Conservation (phyloP, 2,888 invertebrate genomes). For the Ochropleura plecta region DNA sequence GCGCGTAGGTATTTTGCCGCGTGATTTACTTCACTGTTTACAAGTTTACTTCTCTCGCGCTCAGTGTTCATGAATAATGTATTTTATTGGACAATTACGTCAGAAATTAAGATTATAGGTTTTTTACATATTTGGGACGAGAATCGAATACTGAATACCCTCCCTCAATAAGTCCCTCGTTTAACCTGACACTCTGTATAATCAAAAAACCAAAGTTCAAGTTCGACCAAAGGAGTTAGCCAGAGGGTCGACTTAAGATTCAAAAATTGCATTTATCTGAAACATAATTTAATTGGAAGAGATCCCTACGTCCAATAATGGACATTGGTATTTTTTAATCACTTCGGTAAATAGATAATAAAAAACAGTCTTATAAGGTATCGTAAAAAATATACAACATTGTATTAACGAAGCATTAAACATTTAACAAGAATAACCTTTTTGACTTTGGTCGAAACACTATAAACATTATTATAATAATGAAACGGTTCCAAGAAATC, state of each 20-base stretch:
- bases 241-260: not conserved
- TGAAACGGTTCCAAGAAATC: constrained; percentile 62
- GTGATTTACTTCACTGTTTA: too few species aligned
- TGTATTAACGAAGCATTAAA: constrained; percentile 28
- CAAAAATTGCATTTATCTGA: not conserved
- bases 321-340: constrained; percentile 6
- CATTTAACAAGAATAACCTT: constrained; percentile 28
- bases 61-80: too few species aligned
- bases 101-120: too few species aligned
- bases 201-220: not conserved
- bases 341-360: constrained; percentile 15
- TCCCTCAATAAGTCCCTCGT: too few species aligned
- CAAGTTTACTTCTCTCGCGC: too few species aligned
- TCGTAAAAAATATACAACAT: constrained; percentile 21
- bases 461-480: constrained; percentile 56
- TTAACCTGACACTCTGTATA: too few species aligned
- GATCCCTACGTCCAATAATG: not conserved
- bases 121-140: too few species aligned
- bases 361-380: constrained; percentile 3
- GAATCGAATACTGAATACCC: too few species aligned
- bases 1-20: too few species aligned
- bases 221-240: not conserved
- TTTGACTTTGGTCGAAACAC: constrained; percentile 34
- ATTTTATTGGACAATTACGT: too few species aligned
- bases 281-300: constrained; percentile 6